Conservation (phyloP, 2,797 vertebrate species). For the Salarias fasciatus region DNA sequence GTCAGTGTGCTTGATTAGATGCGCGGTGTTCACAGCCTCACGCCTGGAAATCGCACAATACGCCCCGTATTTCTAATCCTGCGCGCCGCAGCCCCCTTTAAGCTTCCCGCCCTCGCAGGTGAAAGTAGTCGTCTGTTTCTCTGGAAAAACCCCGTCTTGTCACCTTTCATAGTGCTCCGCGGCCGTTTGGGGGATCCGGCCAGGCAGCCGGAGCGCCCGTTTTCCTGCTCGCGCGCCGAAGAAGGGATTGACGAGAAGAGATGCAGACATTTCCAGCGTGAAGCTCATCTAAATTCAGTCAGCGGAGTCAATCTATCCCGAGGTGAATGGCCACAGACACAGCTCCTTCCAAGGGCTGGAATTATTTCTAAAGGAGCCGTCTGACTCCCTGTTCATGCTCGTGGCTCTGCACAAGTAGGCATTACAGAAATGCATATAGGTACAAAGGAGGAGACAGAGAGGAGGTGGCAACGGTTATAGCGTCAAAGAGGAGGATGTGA, state of each 20-base stretch:
- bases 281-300: slow-evolving; percentile 81
- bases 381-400: slow-evolving; percentile 44
- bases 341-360: slow-evolving; percentile 63
- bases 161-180: slow-evolving; percentile 38
- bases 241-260: slow-evolving; percentile 15
- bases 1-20: slow-evolving; percentile 66
- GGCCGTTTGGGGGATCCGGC: slow-evolving; percentile 38
- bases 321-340: slow-evolving; percentile 73
- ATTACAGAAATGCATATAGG: slow-evolving; percentile 48
- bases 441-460: slow-evolving; percentile 30
- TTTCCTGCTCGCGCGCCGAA: slow-evolving; percentile 17
- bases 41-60: slow-evolving; percentile 34
- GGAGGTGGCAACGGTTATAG: slow-evolving; percentile 26
- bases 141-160: slow-evolving; percentile 20
- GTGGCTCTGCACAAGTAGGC: slow-evolving; percentile 45
- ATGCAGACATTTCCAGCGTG: slow-evolving; percentile 36
- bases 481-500: slow-evolving; percentile 20
- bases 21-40: slow-evolving; percentile 22
- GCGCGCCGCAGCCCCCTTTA: neutral
- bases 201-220: slow-evolving; percentile 20
- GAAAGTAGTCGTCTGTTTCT: slow-evolving; percentile 37
- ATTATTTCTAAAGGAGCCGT: slow-evolving; percentile 70
- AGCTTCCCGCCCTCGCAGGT: slow-evolving; percentile 31
- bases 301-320: slow-evolving; percentile 72
- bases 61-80: slow-evolving; percentile 15